Conservation (phyloP, 2,888 invertebrate genomes). For the Blera fallax region DNA sequence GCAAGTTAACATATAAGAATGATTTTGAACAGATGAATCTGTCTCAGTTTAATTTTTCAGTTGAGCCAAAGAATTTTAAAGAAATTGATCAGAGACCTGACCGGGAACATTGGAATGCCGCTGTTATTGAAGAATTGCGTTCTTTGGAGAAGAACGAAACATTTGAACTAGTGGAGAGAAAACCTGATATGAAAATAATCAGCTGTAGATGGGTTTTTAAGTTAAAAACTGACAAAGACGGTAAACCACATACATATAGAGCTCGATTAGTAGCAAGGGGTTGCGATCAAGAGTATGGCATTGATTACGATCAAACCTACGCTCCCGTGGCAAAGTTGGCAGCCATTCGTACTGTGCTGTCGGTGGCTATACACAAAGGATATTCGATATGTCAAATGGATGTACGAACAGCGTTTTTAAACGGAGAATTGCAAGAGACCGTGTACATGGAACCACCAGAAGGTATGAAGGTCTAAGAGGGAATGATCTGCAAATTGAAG, state of each 20-base stretch:
- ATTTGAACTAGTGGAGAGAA: neutral
- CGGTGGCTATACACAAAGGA: neutral
- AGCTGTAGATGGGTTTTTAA: constrained; percentile 29
- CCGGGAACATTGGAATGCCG: neutral
- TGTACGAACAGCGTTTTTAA: neutral
- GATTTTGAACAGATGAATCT: constrained; percentile 7
- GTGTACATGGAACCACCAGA: neutral
- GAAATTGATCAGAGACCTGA: constrained; percentile 1
- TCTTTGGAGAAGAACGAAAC: neutral
- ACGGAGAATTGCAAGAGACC: no score
- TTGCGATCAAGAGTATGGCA: constrained; percentile 1
- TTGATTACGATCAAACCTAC: constrained; percentile 31
- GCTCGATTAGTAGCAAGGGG: constrained; percentile 26
- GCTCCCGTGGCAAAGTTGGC: constrained; percentile 16
- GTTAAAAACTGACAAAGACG: constrained; percentile 6
- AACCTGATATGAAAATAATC: constrained; percentile 13
- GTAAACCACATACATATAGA: constrained; percentile 4
- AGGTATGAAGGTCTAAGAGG: neutral
- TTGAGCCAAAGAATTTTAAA: neutral
- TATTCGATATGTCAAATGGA: neutral
- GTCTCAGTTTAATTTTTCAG: constrained; percentile 34
- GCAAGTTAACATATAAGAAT: constrained; percentile 16
- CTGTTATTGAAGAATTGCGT: neutral
- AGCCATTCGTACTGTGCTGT: constrained; percentile 5
- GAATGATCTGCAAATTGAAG: neutral